Base-by-base conservation (phyloP, 2,113 vertebrate species). In the Ochotona princeps region DNA sequence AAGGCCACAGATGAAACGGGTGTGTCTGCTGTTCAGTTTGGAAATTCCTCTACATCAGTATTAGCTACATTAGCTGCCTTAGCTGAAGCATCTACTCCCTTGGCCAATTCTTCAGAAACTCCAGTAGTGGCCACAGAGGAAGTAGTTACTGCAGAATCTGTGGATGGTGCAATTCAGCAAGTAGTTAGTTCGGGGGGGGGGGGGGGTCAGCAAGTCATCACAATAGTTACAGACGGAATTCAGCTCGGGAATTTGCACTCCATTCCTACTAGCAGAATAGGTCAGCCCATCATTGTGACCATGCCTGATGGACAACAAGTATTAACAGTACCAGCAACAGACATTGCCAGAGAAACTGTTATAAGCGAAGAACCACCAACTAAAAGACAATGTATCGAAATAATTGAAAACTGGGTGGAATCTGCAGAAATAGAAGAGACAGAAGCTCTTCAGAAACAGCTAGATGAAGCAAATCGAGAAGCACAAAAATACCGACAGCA, bases 301-400 rank as follows among this genome's bases (percentile, higher is more conserved):
- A 99, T 99, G 99, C 98, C 99, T 81, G 99, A 99, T 95, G 99
- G 99, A 74, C 99, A 99, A 83, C 99, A 99, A 98, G 99, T 99
- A 69, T 97, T 99, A 97, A 99, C 99, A 96, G 98, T 99, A 94
- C 98, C 98, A 95, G 99, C 98, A 92, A 99, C 99, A 57, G 99
- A 99, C 90, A 99, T 99, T 95, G 98, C 98, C 86, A 98, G 99
- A 97, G 99, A 99, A 97, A 99, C 99, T 10, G 99, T 99, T 79
- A 98, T 99, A 96, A 99, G 98, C 1, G 99, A 99, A 95, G 99
- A 99, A 72, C 98, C 99, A 0, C 98, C 98, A 51, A 49, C 98
- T 67, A 99, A 99, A 96, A 98, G 99, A 93, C 98, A 98, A 74
- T 98, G 98, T 96, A 98, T 99, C 90, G 98, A 99, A 96, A 98